Evolutionary conservation across 2,797 vertebrate species (phyloP), one percentile per base, ranked within the genome.

Genomic region (Discoglossus pictus): DNA sequence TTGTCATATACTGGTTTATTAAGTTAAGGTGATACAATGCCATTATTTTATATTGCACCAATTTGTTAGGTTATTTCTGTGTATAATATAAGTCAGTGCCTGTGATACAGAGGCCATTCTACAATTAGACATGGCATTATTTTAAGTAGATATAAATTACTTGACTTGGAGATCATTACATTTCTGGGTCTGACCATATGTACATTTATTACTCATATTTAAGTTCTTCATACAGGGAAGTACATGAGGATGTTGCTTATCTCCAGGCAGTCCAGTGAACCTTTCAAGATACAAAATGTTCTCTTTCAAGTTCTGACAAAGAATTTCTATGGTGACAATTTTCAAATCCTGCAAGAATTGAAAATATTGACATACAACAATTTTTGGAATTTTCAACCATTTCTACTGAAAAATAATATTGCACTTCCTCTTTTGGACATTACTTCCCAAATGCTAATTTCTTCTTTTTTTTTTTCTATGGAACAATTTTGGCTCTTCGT

Each of bases 1-100:
- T 96, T 68, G 82, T 99, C 61, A 91, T 97, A 74, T 99, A 99
- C 78, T 99, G 96, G 95, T 91, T 95, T 81, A 92, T 99, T 82
- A 90, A 90, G 86, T 66, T 86, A 61, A 89, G 87, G 81, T 89
- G 84, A 90, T 88, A 42, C 9, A n/a, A n/a, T n/a, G 47, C 15
- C 27, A 15, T 36, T 15, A n/a, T 7, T 31, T 40, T n/a, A 74
- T 59, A 71, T 61, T 13, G 72, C 51, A 25, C 74, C 52, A 75
- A 65, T 75, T 39, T 11, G 23, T 13, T 24, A 25, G 23, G 13
- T 21, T 43, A 15, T 20, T n/a, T 36, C 44, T 35, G 23, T 42
- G 46, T 50, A 44, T 9, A 34, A 40, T 42, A 16, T 13, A 18
- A 31, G 10, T 31, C 39, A n/a, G 24, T 31, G 21, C 47, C 60